Conservation (phyloP, 2,888 invertebrate species). For the Lithophane socia region DNA sequence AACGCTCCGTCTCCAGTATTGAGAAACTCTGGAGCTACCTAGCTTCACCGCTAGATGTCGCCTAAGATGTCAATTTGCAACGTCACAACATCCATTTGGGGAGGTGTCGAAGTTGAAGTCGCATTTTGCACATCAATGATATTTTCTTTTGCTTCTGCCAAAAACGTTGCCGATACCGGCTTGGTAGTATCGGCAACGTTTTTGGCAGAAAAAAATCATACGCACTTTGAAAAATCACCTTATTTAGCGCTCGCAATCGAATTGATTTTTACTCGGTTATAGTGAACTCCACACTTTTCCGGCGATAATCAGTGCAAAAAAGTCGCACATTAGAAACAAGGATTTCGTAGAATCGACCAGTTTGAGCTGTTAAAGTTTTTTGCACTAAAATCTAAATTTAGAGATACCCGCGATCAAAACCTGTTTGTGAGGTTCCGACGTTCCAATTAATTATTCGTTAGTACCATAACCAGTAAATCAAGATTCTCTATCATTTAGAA, state of each 20-base stretch:
- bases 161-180: slow-evolving; percentile 1
- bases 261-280: slow-evolving; percentile 6
- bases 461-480: neutral
- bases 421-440: slow-evolving; percentile 16
- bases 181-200: too few relatives aligned
- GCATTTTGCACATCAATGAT: neutral
- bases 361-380: slow-evolving; percentile 22
- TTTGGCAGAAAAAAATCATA: too few relatives aligned
- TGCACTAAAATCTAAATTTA: slow-evolving; percentile 28
- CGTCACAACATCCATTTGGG: neutral
- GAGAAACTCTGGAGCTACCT: too few relatives aligned
- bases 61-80: too few relatives aligned
- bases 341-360: slow-evolving; percentile 10
- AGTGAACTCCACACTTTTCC: slow-evolving; percentile 29
- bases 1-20: too few relatives aligned
- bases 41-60: too few relatives aligned
- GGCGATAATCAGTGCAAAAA: neutral
- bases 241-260: slow-evolving; percentile 18
- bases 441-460: neutral
- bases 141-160: neutral
- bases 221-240: slow-evolving; percentile 1
- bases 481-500: slow-evolving; percentile 17
- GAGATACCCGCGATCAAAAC: slow-evolving; percentile 13
- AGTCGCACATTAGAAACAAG: neutral
- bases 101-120: neutral